Evolutionary conservation across 2,113 vertebrate species (phyloP), one percentile per base, ranked within the genome.

Genomic region (Sprattus sprattus): DNA sequence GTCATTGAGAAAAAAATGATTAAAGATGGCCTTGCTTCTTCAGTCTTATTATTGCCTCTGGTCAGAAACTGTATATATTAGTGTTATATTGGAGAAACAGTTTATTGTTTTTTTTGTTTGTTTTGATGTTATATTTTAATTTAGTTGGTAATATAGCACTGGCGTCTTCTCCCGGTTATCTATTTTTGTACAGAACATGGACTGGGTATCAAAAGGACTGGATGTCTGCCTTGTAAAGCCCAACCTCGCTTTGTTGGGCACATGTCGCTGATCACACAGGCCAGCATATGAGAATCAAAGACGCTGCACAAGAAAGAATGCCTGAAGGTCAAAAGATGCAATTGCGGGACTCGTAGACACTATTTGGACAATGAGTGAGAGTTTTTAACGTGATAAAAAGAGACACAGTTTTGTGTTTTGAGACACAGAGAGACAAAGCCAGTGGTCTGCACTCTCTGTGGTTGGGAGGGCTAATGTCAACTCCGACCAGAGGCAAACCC

Each of bases 101-200:
- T 89, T 85, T 89, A 93, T 92, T 91, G 90, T 92, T 91, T 89
- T 93, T 93, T 90, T 88, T 88, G 20, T 86, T 82, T 16, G 57
- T 78, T 90, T 84, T 81, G 57, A 64, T 25, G 49, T 44, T 83
- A 45, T 45, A 45, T 11, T 67, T 67, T 67, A 10, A 67, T 87
- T 88, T 87, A 90, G 90, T 86, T 78, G 90, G 84, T 46, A 87
- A 78, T 80, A 81, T 54, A 57, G 86, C 87, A 82, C 84, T 22
- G 84, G 83, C 80, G 10, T 80, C 54, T 22, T 28, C 11, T 45
- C 45, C 67, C 91, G 57, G 85, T 86, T 64, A 32, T 91, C 86
- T 94, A 90, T 93, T 94, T 95, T 94, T 94, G 91, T 95, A 93
- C 86, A 89, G 89, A 87, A 90, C 84, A 84, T 89, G 91, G 88